phyloP scores from a whole-genome alignment of 1,140 invertebrate species.

The Melipona quadrifasciata region DNA sequence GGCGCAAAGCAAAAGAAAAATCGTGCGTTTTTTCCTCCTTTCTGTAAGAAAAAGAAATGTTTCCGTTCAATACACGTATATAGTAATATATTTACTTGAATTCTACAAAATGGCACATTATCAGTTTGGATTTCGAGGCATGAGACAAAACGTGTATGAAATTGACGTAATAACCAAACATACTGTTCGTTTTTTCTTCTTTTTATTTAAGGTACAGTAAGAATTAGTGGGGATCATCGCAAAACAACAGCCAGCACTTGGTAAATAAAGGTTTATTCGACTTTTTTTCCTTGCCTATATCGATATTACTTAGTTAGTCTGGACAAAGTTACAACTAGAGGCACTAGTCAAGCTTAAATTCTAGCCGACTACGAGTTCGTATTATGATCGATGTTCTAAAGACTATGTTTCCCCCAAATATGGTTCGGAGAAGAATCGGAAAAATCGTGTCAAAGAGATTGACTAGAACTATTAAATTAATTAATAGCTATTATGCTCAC shows the following conservation, averaged over 20 bases:
- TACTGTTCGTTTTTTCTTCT: background rate
- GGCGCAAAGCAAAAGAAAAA: background rate
- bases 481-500: constrained; percentile 31
- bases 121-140: background rate
- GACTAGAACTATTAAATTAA: constrained; percentile 45
- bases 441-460: constrained; percentile 37
- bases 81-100: background rate
- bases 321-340: constrained; percentile 72
- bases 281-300: constrained; percentile 50
- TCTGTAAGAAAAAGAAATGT: background rate
- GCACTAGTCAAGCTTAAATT: constrained; percentile 77
- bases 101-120: background rate
- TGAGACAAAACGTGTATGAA: background rate
- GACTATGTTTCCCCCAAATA: constrained; percentile 37
- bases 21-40: background rate
- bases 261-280: constrained; percentile 66
- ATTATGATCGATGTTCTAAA: constrained; percentile 60
- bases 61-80: background rate
- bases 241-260: constrained; percentile 38
- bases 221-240: background rate
- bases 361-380: constrained; percentile 67
- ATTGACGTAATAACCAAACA: background rate
- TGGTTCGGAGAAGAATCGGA: constrained; percentile 7
- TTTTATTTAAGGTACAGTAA: background rate
- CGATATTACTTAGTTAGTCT: constrained; percentile 62